A percentile compares a stretch with the other conserved stretches of the same genome.
phyloP scores from a whole-genome alignment of 2,797 vertebrate species.

The Sebastiscus tertius region DNA sequence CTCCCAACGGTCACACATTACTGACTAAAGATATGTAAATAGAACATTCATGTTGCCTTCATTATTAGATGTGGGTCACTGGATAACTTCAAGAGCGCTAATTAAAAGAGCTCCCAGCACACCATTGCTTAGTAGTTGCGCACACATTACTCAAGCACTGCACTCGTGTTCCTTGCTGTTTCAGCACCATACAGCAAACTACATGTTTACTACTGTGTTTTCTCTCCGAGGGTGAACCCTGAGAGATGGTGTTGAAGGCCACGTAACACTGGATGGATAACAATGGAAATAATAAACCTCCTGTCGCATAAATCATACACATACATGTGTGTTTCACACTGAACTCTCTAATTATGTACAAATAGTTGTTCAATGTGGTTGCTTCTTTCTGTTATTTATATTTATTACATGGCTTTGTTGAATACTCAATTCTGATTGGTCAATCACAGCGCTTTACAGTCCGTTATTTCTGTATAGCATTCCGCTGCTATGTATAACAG shows the following conservation, averaged over 20 bases:
- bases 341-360: constrained; percentile 28
- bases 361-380: neutral
- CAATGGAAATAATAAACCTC: constrained; percentile 29
- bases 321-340: neutral
- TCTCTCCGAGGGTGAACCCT: constrained; percentile 24
- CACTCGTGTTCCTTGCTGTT: constrained; percentile 49
- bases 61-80: constrained; percentile 81
- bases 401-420: neutral
- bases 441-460: neutral
- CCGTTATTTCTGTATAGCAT: neutral
- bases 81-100: constrained; percentile 77
- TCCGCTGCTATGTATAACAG: no score
- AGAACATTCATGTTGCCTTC: constrained; percentile 78
- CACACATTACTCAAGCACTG: constrained; percentile 49
- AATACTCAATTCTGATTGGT: neutral
- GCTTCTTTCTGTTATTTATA: neutral
- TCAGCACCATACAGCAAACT: constrained; percentile 33
- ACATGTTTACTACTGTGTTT: constrained; percentile 39
- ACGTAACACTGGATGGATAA: constrained; percentile 31
- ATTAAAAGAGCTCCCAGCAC: constrained; percentile 74
- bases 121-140: constrained; percentile 57
- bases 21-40: constrained; percentile 81
- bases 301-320: constrained; percentile 16
- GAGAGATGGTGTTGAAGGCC: constrained; percentile 31
- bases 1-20: constrained; percentile 77